Evolutionary conservation across 2,113 vertebrate species (phyloP).

Genomic region (Chaenogobius annularis): DNA sequence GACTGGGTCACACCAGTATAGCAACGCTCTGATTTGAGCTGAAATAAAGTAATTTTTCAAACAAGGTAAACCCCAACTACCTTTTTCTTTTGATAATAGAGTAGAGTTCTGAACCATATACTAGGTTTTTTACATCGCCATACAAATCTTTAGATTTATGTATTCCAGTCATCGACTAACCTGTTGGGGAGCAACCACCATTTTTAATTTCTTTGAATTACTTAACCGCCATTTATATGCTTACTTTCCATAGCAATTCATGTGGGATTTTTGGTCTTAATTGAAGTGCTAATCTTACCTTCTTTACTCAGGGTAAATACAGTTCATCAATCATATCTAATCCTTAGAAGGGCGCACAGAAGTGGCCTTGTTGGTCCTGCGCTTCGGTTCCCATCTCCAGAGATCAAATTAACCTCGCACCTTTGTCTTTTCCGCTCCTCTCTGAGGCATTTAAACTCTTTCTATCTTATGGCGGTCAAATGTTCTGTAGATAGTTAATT

Average conservation of each 20-base stretch:
- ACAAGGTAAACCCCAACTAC: too few species aligned
- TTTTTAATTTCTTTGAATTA: conserved; percentile 4
- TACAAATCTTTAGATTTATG: too few species aligned
- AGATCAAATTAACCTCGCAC: conserved; percentile 29
- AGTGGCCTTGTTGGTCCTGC: neutral
- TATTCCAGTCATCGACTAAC: too few species aligned
- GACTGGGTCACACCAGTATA: too few species aligned
- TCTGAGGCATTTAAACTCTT: conserved; percentile 13
- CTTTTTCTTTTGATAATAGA: too few species aligned
- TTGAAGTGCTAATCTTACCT: neutral
- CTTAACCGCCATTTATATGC: neutral
- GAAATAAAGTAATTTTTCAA: too few species aligned
- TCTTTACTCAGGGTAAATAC: neutral
- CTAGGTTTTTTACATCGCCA: too few species aligned
- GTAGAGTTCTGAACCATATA: too few species aligned
- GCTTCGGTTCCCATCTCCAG: conserved; percentile 16
- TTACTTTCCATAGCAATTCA: neutral
- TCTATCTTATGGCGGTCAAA: conserved; percentile 2
- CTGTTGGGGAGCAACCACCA: neutral
- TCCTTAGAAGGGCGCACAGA: neutral
- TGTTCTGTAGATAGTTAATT: neutral
- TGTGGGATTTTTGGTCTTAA: neutral
- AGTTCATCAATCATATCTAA: conserved; percentile 8
- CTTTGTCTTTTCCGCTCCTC: conserved; percentile 16
- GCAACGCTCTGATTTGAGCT: too few species aligned